Conservation (phyloP, 2,888 invertebrate species). For the Nemotelus nigrinus region DNA sequence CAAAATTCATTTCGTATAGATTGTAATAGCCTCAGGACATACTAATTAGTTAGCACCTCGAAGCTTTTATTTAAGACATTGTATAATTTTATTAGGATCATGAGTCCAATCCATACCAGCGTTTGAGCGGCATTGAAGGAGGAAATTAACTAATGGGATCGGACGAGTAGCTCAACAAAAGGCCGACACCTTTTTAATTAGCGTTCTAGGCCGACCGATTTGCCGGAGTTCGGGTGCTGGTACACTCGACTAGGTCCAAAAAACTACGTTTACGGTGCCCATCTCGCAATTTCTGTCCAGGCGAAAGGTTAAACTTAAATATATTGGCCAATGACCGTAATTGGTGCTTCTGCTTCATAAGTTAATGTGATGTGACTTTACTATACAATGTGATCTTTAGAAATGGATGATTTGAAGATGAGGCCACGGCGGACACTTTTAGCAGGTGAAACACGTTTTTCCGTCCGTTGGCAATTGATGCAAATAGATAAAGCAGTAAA, state of each 20-base stretch:
- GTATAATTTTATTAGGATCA: conserved; percentile 19
- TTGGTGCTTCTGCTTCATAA: conserved; percentile 46
- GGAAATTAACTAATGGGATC: conserved; percentile 21
- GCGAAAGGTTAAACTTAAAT: conserved; percentile 37
- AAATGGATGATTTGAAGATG: not conserved
- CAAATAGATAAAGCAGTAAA: conserved; percentile 24
- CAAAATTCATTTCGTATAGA: conserved; percentile 25
- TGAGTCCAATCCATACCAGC: too few relatives aligned
- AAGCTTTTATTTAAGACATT: conserved; percentile 45
- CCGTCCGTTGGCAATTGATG: not conserved
- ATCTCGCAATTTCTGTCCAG: conserved; percentile 11
- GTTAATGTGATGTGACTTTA: conserved; percentile 5
- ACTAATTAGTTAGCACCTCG: conserved; percentile 52
- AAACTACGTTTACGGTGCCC: not conserved
- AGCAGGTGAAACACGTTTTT: conserved; percentile 36
- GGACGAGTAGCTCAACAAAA: not conserved
- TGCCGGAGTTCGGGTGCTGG: not conserved
- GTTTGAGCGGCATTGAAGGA: not conserved
- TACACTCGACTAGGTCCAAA: not conserved
- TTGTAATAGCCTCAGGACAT: conserved; percentile 48
- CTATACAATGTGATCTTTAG: not conserved
- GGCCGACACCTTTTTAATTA: conserved; percentile 29
- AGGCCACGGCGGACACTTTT: not conserved
- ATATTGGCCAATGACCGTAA: conserved; percentile 48
- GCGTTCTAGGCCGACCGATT: conserved; percentile 20